phyloP scores from a whole-genome alignment of 2,797 vertebrate genomes.

The Amazona ochrocephala region DNA sequence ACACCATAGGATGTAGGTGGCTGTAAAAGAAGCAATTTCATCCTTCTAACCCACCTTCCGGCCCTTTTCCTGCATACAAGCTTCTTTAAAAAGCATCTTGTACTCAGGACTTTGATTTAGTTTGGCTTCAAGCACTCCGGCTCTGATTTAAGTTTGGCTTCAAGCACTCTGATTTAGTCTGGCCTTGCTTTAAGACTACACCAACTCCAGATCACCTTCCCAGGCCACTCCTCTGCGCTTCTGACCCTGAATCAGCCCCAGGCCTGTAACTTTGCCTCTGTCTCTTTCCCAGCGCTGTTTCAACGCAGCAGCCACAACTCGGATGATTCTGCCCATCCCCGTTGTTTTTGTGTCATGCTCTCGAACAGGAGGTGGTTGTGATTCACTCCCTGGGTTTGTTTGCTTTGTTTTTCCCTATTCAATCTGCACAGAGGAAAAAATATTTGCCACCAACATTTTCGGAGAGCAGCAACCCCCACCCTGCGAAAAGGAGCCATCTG shows the following conservation, averaged over 20 bases:
- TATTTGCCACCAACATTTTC: neutral
- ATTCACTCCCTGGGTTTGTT: constrained; percentile 27
- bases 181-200: neutral
- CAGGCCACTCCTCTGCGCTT: neutral
- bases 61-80: neutral
- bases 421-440: constrained; percentile 7
- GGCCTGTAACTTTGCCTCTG: neutral
- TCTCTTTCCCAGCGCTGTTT: neutral
- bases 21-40: neutral
- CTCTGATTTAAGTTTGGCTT: neutral
- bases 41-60: neutral
- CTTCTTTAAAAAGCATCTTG: neutral
- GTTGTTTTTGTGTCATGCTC: constrained; percentile 13
- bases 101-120: neutral
- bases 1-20: neutral
- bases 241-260: neutral
- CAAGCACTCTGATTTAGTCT: neutral
- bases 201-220: neutral
- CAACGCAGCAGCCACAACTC: neutral
- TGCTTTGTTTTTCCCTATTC: constrained; percentile 20
- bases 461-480: neutral
- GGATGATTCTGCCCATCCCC: neutral
- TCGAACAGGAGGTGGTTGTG: constrained; percentile 23
- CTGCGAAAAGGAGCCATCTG: neutral
- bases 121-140: neutral